A percentile compares a stretch with the other conserved stretches of the same genome.
Conservation (phyloP, 2,888 invertebrate genomes). For the Pseudococcus viburni region DNA sequence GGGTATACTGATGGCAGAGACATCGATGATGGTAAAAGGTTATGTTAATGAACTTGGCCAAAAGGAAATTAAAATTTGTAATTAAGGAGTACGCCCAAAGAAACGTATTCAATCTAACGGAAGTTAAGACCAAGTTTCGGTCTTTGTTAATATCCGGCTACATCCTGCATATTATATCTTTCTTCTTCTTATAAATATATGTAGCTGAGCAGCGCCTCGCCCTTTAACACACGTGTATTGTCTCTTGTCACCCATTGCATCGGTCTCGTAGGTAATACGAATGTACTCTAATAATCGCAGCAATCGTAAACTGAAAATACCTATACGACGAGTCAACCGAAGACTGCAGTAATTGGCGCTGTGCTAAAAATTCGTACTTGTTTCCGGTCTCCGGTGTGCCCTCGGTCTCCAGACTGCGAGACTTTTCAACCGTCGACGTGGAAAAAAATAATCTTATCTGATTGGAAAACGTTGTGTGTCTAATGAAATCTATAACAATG, state of each 20-base stretch:
- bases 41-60: slow-evolving; percentile 61
- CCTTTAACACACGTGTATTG: slow-evolving; percentile 38
- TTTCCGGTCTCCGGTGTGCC: neutral
- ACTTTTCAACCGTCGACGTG: neutral
- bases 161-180: slow-evolving; percentile 61
- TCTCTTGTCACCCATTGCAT: slow-evolving; percentile 49
- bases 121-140: slow-evolving; percentile 62
- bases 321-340: neutral
- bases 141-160: slow-evolving; percentile 64
- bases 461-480: slow-evolving; percentile 20
- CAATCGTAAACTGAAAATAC: too few species aligned
- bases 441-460: slow-evolving; percentile 52
- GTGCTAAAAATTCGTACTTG: slow-evolving; percentile 18
- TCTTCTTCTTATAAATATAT: slow-evolving; percentile 35
- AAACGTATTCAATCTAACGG: slow-evolving; percentile 49
- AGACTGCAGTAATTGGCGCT: neutral
- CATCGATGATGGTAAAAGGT: neutral
- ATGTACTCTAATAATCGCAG: neutral
- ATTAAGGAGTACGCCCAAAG: slow-evolving; percentile 64
- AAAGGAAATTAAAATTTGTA: slow-evolving; percentile 64
- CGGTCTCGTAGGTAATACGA: neutral
- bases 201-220: neutral
- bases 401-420: neutral
- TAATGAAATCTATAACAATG: slow-evolving; percentile 52
- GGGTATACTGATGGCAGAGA: neutral